Evolutionary conservation across 1,140 invertebrate genomes (phyloP), one percentile per base, ranked within the genome.

Genomic region (Drosophila equinoxialis): DNA sequence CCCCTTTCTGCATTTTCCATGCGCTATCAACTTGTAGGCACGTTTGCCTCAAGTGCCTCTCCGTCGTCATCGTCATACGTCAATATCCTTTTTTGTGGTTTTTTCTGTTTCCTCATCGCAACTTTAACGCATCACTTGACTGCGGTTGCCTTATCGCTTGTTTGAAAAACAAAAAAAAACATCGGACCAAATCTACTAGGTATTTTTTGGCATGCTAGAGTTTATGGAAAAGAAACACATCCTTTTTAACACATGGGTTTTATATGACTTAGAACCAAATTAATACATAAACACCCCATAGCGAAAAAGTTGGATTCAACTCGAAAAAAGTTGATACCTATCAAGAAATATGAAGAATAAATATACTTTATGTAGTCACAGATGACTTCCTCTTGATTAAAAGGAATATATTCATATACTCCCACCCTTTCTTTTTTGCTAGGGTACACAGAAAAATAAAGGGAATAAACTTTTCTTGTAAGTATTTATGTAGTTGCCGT

Each of bases 11-110:
- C 45, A 51, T 51, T 10, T 51, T 23, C 45, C 45, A 51, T 51
- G 45, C 17, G 17, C 45, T 51, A 68, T 73, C 75, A 78, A 79
- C 63, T 72, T 48, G 61, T 76, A 65, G 65, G 72, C 70, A 51
- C 66, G 37, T 57, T 64, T 64, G 66, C 59, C 61, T 82, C 61
- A 33, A 80, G 39, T 75, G 76, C 55, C 61, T 65, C 77, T 71
- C 71, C 79, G 73, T 64, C 66, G 64, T 65, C 64, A 65, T 51
- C 77, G 72, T 83, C 84, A 89, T 68, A 77, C 85, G 80, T 89
- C 83, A 89, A 89, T 87, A 87, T 87, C 73, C 77, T 74, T 73
- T 79, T 79, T 87, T 51, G 76, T 37, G 69, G 83, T 77, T 83
- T 73, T 68, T 63, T 72, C 59, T 72, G 59, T 41, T 61, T 57